Evolutionary conservation across 2,888 invertebrate species (phyloP), one percentile per base, ranked within the genome.

Genomic region (Graphium colonna): DNA sequence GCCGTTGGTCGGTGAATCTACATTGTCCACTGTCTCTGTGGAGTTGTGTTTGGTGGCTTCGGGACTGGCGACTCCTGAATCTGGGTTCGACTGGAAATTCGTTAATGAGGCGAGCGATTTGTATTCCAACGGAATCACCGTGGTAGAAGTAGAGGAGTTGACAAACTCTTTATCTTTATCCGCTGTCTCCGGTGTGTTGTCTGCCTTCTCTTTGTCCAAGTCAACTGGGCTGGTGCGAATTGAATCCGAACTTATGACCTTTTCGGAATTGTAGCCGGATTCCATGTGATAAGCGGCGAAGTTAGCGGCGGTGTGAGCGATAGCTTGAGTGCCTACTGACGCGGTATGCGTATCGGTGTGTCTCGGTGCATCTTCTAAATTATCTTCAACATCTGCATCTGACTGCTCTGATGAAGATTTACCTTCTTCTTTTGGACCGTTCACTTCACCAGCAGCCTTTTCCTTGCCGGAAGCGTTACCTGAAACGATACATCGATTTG

Each of bases 381-480:
- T 95, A 68, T 95, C 95, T 76, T 96, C 96, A 0, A 95, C 91
- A 69, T 96, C 96, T 0, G 95, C 95, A 71, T 95, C 95, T 1
- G 94, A 95, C 68, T 94, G 93, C 60, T 92, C 93, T n/a, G 91
- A 91, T 0, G 92, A 92, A 71, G 91, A 91, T 60, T 86, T 85
- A 28, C 90, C 90, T 42, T 82, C 83, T 56, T 81, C 82, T 51
- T 77, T 64, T 28, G 79, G 65, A 43, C 82, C 82, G 59, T 82
- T 84, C 2, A 77, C 66, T 1, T 84, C 80, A 0, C 65, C 67
- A 0, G 61, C 33, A 12, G 59, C 56, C 8, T 82, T 83, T 3
- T 86, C 84, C 61, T 80, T 84, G 36, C 73, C 70, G 1, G 78
- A 74, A 0, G 80, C 75, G 60, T 79, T 82, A 75, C 86, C 88